These are phyloP conservation scores for Peromyscus californicus DNA, from an alignment of 2,113 vertebrate species.

Conservation along the genomic window DNA sequence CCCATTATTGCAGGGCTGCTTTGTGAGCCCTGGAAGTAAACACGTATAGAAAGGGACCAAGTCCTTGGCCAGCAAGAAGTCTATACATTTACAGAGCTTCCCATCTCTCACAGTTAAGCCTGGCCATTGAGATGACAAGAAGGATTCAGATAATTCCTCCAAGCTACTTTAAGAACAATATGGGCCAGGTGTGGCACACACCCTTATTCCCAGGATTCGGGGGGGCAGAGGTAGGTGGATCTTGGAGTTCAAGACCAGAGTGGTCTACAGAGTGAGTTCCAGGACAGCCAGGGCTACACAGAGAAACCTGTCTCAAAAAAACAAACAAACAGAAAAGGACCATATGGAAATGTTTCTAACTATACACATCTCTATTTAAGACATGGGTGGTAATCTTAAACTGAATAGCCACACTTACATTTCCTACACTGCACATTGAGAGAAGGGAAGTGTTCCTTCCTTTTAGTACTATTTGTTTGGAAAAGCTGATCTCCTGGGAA, in stretches of 20 bases:
- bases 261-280: neutral
- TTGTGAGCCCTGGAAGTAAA: neutral
- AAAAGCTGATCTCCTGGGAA: slow-evolving; percentile 68
- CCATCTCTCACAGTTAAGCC: neutral
- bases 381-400: neutral
- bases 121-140: neutral
- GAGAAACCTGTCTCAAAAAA: neutral
- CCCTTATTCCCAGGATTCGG: neutral
- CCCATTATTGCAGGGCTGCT: slow-evolving; percentile 11
- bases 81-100: neutral
- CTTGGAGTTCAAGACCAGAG: neutral
- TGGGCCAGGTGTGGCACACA: neutral
- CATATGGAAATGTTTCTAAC: slow-evolving; percentile 9
- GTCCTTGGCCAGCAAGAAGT: neutral
- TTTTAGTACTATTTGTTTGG: slow-evolving; percentile 58
- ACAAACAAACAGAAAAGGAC: neutral
- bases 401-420: neutral
- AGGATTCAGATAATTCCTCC: slow-evolving; percentile 24
- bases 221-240: neutral
- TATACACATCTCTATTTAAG: slow-evolving; percentile 10
- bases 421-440: slow-evolving; percentile 27
- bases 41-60: neutral
- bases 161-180: neutral
- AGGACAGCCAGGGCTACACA: neutral
- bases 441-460: slow-evolving; percentile 55